Evolutionary conservation across 2,797 vertebrate species (phyloP).

Genomic region (Hippocampus kuda): DNA sequence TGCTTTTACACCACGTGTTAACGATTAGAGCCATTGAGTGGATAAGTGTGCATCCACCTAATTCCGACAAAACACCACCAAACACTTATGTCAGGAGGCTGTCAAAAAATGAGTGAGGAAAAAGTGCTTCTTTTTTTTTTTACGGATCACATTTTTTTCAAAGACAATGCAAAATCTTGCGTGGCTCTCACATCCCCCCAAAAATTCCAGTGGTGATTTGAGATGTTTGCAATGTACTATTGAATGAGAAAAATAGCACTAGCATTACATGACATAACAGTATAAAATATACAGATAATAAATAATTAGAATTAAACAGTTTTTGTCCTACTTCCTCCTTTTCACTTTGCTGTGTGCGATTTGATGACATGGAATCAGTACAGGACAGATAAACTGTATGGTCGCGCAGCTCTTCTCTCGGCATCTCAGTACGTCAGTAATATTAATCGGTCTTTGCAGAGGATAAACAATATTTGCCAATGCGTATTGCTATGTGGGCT

Average conservation of each 20-base stretch:
- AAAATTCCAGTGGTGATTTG: no score
- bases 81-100: background rate
- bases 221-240: no score
- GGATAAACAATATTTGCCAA: background rate
- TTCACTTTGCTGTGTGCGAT: background rate
- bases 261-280: no score
- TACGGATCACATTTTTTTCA: no score
- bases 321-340: background rate
- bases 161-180: no score
- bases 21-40: conserved; percentile 15
- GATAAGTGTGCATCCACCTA: conserved; percentile 12
- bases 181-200: no score
- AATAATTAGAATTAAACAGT: background rate
- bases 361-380: background rate
- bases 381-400: no score
- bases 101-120: background rate
- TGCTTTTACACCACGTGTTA: conserved; percentile 8
- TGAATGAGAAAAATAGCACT: no score
- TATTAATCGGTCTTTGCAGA: background rate
- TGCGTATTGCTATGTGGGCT: background rate
- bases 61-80: conserved; percentile 10
- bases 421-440: background rate
- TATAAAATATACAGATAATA: no score
- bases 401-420: background rate
- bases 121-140: background rate